These are phyloP conservation scores for Diadema setosum DNA, from an alignment of 35 echinoderm and acorn worm species.

Conservation along the genomic window DNA sequence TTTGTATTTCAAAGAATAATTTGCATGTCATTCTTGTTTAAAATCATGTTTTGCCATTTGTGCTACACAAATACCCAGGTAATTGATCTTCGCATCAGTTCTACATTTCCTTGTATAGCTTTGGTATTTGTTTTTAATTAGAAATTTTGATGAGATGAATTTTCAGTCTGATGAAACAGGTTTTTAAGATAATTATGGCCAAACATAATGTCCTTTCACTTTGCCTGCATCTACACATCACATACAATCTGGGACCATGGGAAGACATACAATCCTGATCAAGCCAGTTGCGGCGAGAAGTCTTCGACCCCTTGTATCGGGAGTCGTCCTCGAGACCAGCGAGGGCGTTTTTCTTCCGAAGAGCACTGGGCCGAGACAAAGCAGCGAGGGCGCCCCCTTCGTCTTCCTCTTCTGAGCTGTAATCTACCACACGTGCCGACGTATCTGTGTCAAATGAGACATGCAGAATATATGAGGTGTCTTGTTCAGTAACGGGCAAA, in stretches of 20 bases:
- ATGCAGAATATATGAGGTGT: not conserved
- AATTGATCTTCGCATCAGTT: too few species aligned
- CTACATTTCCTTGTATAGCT: too few species aligned
- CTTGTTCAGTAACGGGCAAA: not conserved
- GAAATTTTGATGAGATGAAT: too few species aligned
- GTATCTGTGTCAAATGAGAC: not conserved
- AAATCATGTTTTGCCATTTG: too few species aligned
- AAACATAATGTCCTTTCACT: not conserved
- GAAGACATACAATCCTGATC: not conserved
- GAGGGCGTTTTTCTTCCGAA: not conserved
- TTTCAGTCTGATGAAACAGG: too few species aligned
- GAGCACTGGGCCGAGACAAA: not conserved
- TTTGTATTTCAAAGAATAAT: not conserved
- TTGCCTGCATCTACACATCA: not conserved
- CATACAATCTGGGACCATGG: not conserved
- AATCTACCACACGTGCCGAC: not conserved
- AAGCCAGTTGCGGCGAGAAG: not conserved
- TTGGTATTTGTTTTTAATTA: too few species aligned
- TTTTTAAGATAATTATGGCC: not conserved
- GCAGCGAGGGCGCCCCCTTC: not conserved
- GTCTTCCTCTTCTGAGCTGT: not conserved
- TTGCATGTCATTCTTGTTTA: too few species aligned
- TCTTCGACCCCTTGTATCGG: not conserved
- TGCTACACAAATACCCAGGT: too few species aligned
- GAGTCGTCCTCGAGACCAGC: not conserved